Base-by-base conservation (phyloP, 2,888 invertebrate genomes). In the Petrolisthes manimaculis region DNA sequence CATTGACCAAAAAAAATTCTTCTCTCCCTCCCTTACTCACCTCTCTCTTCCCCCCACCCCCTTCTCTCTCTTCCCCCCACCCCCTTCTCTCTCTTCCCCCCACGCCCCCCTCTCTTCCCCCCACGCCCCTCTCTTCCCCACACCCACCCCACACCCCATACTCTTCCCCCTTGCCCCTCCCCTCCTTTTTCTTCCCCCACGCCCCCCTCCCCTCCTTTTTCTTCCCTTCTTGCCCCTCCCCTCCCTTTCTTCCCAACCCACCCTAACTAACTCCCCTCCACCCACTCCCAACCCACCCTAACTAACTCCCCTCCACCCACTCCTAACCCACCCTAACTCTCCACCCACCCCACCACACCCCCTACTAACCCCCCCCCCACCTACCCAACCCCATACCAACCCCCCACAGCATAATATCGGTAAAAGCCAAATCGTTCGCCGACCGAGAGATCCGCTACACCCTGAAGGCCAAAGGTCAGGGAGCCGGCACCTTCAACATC, bases 401-500 rank as follows among this genome's bases (percentile, higher is more conserved):
- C 92, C 94, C 95, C 89, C 95, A 71, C 92, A 98, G 98, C 93
- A 98, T 98, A 86, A 97, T 98, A 93, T 97, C 98, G 67, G 97
- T 99, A 91, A 97, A 98, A 94, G 99, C 99, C 4, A 98, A 98
- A 93, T 98, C 98, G 0, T 99, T 99, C 93, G 98, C 98, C 91
- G 98, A 98, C 93, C 96, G 98, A 86, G 97, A 98, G 93, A 98
- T 98, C 92, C 96, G 97, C n/a, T 99, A 98, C 94, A 97, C 98
- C 0, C 93, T 99, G 91, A 97, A 97, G 93, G 98, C 98, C 0
- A 97, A 97, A 93, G 97, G 97, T n/a, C 97, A 97, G 93, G 97
- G 97, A 12, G 97, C 97, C 9, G 98, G 98, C 80, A 98, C 98
- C 12, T 98, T 98, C 93, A 98, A 97, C 93, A 98, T 98, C 92